A percentile compares a stretch with the other conserved stretches of the same genome.
These are phyloP conservation scores for Anser cygnoides DNA, from an alignment of 2,113 vertebrate genomes.

Conservation along the genomic window DNA sequence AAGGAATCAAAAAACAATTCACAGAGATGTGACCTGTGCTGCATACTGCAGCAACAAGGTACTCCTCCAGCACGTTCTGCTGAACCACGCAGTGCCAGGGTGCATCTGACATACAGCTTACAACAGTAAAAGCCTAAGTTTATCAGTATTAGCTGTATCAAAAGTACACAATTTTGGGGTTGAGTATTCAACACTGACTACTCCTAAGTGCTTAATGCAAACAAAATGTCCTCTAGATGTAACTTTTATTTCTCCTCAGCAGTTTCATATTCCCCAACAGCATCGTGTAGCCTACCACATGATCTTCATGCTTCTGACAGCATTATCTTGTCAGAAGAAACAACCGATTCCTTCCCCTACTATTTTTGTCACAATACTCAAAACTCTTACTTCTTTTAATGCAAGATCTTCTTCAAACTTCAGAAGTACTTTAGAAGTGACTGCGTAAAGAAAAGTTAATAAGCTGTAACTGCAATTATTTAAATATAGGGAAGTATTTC, in stretches of 20 bases:
- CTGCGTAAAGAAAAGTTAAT: not conserved
- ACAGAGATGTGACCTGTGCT: not conserved
- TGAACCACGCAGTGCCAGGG: accelerated
- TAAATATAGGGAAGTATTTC: not conserved
- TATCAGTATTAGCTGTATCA: not conserved
- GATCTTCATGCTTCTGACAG: not conserved
- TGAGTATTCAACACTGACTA: not conserved
- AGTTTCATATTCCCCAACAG: not conserved
- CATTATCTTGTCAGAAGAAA: not conserved
- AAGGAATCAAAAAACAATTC: not conserved
- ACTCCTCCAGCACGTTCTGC: not conserved
- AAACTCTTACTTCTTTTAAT: not conserved
- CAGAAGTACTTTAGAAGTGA: not conserved
- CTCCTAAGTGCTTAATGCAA: not conserved
- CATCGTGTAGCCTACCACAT: not conserved
- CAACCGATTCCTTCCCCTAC: not conserved
- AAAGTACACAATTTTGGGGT: not conserved
- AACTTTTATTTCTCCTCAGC: not conserved
- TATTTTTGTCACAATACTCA: not conserved
- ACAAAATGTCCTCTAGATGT: not conserved
- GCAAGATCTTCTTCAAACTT: not conserved
- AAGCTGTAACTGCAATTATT: not conserved
- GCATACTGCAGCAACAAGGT: not conserved
- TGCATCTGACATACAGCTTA: not conserved
- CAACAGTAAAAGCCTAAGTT: not conserved